These are phyloP conservation scores for Sitta carolinensis DNA, from an alignment of 2,797 vertebrate species.

Conservation along the genomic window DNA sequence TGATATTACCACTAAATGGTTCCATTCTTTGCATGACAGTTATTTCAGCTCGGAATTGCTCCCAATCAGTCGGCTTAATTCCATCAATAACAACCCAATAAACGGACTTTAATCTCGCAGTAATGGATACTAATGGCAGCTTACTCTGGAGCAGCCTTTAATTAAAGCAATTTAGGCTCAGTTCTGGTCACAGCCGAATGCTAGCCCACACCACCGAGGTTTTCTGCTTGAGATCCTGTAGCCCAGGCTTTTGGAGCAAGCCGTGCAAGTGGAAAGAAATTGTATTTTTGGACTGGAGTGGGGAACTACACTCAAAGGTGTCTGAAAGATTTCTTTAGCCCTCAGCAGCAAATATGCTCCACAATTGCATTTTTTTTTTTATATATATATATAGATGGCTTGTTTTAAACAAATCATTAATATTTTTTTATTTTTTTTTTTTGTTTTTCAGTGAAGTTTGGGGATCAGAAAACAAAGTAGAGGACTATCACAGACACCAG, in stretches of 20 bases:
- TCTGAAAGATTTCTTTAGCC: background rate
- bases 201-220: background rate
- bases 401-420: background rate
- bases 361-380: too few species aligned
- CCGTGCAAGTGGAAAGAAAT: background rate
- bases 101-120: background rate
- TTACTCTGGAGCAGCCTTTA: background rate
- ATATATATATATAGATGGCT: background rate
- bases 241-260: background rate
- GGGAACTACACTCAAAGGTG: background rate
- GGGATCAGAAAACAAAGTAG: background rate
- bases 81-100: slow-evolving; percentile 32
- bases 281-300: background rate
- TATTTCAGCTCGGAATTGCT: background rate
- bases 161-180: slow-evolving; percentile 1
- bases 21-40: background rate
- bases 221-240: background rate
- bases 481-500: background rate
- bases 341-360: background rate
- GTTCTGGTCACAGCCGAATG: background rate
- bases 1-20: background rate
- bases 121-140: background rate
- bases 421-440: too few species aligned
- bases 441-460: background rate
- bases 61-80: background rate